phyloP scores from a whole-genome alignment of 2,797 vertebrate species.

The Amazonetta brasiliensis region DNA sequence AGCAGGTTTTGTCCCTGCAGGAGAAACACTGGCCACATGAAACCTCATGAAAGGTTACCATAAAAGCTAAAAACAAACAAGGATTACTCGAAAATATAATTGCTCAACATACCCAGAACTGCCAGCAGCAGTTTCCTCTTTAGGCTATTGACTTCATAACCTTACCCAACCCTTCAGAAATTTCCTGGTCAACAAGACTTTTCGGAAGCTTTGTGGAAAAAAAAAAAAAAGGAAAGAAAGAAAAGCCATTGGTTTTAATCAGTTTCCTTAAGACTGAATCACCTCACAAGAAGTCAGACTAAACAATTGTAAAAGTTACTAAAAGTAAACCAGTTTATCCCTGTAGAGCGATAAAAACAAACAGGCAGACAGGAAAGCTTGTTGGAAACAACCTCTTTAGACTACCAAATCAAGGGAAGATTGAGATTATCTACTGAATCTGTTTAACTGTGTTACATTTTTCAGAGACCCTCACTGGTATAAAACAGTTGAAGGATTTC shows the following conservation, averaged over 20 bases:
- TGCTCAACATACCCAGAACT: conserved; percentile 46
- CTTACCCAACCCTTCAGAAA: conserved; percentile 51
- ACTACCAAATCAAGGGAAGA: neutral
- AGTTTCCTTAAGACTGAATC: conserved; percentile 17
- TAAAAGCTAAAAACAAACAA: conserved; percentile 52
- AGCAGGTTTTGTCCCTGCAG: neutral
- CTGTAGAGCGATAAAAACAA: neutral
- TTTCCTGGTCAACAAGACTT: conserved; percentile 55
- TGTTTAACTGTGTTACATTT: neutral
- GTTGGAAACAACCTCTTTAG: neutral
- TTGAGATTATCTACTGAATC: neutral
- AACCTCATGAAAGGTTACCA: conserved; percentile 5
- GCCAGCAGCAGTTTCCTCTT: conserved; percentile 52
- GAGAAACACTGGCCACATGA: neutral
- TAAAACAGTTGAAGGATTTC: neutral
- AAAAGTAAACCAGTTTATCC: neutral
- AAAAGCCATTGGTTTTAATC: neutral
- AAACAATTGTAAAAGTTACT: conserved; percentile 33
- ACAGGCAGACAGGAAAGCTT: neutral
- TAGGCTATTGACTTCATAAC: conserved; percentile 47
- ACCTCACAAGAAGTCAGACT: conserved; percentile 27
- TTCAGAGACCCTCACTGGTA: neutral
- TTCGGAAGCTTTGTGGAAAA: neutral
- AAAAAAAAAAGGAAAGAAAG: neutral
- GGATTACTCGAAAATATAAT: conserved; percentile 51